Conservation (phyloP, 2,113 vertebrate species). For the Hiodon tergisus region DNA sequence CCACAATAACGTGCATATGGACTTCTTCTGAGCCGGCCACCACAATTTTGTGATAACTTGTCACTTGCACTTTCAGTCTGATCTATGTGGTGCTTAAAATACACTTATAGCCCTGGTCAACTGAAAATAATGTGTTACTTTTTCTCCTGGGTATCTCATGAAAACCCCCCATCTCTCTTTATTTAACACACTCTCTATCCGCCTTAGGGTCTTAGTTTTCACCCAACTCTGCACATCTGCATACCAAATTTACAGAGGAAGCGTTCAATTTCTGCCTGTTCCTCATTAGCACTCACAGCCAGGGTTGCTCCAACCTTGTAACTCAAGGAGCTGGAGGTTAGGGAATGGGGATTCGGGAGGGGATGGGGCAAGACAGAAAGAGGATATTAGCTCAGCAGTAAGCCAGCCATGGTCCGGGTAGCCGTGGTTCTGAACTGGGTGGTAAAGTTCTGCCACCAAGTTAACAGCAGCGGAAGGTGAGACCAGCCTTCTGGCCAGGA, state of each 20-base stretch:
- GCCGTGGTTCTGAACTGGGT: too few species aligned
- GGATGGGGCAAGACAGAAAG: slow-evolving; percentile 2
- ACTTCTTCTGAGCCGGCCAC: too few species aligned
- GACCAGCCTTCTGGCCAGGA: too few species aligned
- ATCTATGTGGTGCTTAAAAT: too few species aligned
- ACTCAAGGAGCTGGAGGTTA: slow-evolving; percentile 36
- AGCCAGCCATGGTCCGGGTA: too few species aligned
- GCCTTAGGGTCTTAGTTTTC: background rate
- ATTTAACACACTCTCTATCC: background rate
- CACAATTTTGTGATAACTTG: too few species aligned
- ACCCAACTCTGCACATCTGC: slow-evolving; percentile 25
- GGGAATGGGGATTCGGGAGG: background rate
- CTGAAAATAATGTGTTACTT: too few species aligned
- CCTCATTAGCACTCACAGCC: slow-evolving; percentile 52
- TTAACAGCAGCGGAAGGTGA: too few species aligned
- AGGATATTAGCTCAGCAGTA: background rate
- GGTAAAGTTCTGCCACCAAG: too few species aligned
- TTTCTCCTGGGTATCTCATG: background rate
- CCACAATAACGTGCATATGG: too few species aligned
- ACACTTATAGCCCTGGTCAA: too few species aligned
- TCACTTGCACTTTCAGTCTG: too few species aligned
- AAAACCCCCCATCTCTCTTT: background rate
- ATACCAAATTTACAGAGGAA: slow-evolving; percentile 40
- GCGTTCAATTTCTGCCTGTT: slow-evolving; percentile 45
- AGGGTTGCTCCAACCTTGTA: slow-evolving; percentile 25